These are phyloP conservation scores for Gymnocheta viridis DNA, from an alignment of 2,888 invertebrate genomes.

Conservation along the genomic window DNA sequence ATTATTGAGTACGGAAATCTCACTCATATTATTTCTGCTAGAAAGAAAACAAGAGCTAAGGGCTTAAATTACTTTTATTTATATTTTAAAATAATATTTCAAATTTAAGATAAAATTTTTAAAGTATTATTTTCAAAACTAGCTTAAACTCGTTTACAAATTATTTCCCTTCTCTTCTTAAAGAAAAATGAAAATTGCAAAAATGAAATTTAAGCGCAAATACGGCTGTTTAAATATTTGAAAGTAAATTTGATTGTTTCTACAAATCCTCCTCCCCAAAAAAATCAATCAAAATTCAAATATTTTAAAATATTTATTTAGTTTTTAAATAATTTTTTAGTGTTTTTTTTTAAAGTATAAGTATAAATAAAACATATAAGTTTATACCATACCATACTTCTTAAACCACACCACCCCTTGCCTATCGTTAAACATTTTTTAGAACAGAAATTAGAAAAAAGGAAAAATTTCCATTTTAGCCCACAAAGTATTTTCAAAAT, in stretches of 20 bases:
- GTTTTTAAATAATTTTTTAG: constrained; percentile 27
- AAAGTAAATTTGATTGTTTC: constrained; percentile 74
- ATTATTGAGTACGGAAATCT: neutral
- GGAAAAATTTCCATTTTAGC: neutral
- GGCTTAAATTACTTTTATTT: constrained; percentile 2
- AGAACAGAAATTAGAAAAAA: neutral
- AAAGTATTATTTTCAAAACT: constrained; percentile 36
- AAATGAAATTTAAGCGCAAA: constrained; percentile 82
- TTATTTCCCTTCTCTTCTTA: constrained; percentile 49
- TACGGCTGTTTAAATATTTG: constrained; percentile 82
- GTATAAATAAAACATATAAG: constrained; percentile 40
- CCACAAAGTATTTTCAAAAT: neutral
- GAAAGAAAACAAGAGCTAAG: neutral
- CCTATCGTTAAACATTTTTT: neutral
- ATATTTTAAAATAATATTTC: neutral
- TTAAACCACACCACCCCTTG: neutral
- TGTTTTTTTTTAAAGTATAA: constrained; percentile 42
- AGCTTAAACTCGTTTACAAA: constrained; percentile 23
- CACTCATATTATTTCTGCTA: neutral
- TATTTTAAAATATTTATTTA: constrained; percentile 49
- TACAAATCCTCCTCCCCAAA: constrained; percentile 15
- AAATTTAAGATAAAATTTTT: neutral
- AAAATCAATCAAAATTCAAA: constrained; percentile 53
- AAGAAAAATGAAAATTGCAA: constrained; percentile 78
- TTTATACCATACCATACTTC: constrained; percentile 11